These are phyloP conservation scores for Nomada goodeniana DNA, from an alignment of 2,888 invertebrate genomes.

Conservation along the genomic window DNA sequence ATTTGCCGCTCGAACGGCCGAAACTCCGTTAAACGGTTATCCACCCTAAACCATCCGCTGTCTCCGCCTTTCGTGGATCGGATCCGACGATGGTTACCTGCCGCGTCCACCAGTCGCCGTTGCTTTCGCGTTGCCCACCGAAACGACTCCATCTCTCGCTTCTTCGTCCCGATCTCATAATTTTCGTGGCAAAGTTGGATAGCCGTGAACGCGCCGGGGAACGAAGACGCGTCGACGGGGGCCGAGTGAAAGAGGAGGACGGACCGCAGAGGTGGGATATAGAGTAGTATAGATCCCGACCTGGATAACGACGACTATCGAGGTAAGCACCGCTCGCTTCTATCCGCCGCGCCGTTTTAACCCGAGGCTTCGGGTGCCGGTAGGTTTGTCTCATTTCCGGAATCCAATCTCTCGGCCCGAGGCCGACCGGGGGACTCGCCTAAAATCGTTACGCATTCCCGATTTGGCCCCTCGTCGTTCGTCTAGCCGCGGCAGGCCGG, in stretches of 20 bases:
- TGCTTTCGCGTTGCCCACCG: neutral
- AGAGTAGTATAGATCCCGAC: constrained; percentile 73
- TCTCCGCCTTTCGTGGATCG: neutral
- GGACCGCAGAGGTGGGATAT: constrained; percentile 50
- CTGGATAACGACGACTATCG: constrained; percentile 79
- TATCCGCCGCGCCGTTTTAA: constrained; percentile 65
- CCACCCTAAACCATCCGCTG: constrained; percentile 32
- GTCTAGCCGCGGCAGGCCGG: neutral
- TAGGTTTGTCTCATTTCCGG: constrained; percentile 83
- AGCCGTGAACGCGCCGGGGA: constrained; percentile 60
- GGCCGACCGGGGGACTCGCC: constrained; percentile 15
- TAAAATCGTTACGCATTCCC: neutral
- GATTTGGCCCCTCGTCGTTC: too few relatives aligned
- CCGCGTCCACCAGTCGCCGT: neutral
- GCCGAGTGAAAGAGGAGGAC: neutral
- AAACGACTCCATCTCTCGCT: constrained; percentile 63
- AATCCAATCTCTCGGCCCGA: constrained; percentile 79
- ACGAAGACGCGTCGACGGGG: constrained; percentile 40
- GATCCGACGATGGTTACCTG: neutral
- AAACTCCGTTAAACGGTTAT: constrained; percentile 72
- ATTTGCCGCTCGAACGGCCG: constrained; percentile 76
- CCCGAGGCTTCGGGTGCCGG: constrained; percentile 73
- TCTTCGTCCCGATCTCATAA: constrained; percentile 78
- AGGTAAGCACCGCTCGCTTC: constrained; percentile 75
- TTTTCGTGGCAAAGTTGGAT: constrained; percentile 72